Evolutionary conservation across 2,113 vertebrate species (phyloP), one percentile per base, ranked within the genome.

Genomic region (Ceyx margarethae): DNA sequence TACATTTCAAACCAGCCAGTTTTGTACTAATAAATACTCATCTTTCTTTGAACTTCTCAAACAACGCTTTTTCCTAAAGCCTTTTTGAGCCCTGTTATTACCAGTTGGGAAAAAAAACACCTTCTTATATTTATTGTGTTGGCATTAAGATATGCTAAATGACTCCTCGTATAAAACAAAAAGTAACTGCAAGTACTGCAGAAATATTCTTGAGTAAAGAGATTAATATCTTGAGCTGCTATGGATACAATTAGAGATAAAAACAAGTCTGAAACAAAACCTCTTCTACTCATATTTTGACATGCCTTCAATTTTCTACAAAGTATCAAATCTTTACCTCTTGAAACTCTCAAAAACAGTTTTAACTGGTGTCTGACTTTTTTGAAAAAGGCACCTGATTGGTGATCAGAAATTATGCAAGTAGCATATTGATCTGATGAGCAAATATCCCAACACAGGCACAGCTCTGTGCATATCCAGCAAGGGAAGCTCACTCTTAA

Each of bases 231-330:
- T 95, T 68, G 57, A 89, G 86, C 74, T 75, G 51, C 60, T 76
- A 9, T 57, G 95, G 92, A 92, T 95, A 95, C 96, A 97, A 95
- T 96, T 92, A 96, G 87, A 78, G 65, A 94, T 56, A 28, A 76
- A 96, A 95, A 93, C 53, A 91, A 93, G 77, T 61, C 69, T 96
- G 80, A 67, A 89, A 48, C 60, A 51, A 93, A 96, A 91, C 43
- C 19, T 54, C 71, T 94, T 95, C 76, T 91, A 87, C 96, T 96
- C 91, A 90, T 95, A 88, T 72, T 90, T 94, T 97, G 77, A 87
- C 58, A 95, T 22, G 4, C 50, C 71, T 95, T 93, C 93, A 86
- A 54, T 90, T 81, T 94, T 92, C n/a, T 66, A 48, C 62, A 71
- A 61, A 87, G 60, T 87, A 78, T 85, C 46, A 83, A 86, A 45